Conservation (phyloP, 2,797 vertebrate genomes). For the Pogoniulus pusillus region DNA sequence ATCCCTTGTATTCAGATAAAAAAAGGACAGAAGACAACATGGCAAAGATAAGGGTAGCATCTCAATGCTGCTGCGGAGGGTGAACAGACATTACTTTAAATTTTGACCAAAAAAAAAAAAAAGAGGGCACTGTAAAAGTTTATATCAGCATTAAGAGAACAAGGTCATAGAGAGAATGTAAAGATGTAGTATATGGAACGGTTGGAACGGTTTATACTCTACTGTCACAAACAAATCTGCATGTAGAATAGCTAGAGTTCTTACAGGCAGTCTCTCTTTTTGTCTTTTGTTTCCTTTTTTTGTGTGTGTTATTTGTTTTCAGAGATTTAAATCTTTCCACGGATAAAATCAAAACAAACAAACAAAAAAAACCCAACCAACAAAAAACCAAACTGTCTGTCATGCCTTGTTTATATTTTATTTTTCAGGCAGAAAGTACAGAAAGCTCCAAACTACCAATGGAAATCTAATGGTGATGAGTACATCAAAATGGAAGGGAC, state of each 20-base stretch:
- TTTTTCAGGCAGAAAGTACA: not conserved
- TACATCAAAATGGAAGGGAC: not conserved
- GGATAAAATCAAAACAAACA: not conserved
- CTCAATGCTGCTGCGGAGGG: not conserved
- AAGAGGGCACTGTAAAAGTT: not conserved
- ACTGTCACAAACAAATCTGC: not conserved
- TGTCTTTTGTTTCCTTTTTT: not conserved
- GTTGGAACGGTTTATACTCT: not conserved
- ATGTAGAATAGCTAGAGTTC: not conserved
- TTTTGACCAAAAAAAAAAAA: not conserved
- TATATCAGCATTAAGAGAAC: not conserved
- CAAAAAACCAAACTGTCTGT: not conserved
- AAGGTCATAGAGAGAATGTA: not conserved
- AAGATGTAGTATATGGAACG: not conserved
- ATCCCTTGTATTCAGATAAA: not conserved
- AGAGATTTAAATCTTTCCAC: not conserved
- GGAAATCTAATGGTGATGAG: not conserved
- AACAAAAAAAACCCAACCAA: too few species aligned
- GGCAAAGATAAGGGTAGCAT: not conserved
- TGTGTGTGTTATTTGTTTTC: not conserved
- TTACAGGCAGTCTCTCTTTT: not conserved
- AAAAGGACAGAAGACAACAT: not conserved
- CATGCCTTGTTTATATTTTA: not conserved
- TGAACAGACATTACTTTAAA: not conserved
- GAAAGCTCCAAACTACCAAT: not conserved